phyloP scores from a whole-genome alignment of 2,888 invertebrate genomes.

The Oscheius sp. region DNA sequence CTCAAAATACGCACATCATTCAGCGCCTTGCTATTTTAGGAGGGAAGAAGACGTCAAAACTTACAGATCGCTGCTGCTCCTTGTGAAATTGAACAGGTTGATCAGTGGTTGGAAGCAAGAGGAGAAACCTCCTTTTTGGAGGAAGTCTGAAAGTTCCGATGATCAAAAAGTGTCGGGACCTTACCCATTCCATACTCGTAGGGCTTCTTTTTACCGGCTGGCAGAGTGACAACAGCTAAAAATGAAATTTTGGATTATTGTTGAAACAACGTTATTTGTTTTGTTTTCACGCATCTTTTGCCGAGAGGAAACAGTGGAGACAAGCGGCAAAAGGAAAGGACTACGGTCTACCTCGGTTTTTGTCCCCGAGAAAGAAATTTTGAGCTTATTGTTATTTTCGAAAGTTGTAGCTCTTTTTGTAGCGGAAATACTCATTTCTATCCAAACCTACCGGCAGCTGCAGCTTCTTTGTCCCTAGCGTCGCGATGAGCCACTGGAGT shows the following conservation, averaged over 20 bases:
- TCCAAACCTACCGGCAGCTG: neutral
- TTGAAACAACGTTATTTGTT: no score
- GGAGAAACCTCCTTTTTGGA: conserved; percentile 40
- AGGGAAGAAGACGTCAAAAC: conserved; percentile 14
- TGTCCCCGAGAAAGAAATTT: no score
- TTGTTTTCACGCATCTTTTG: no score
- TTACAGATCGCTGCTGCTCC: conserved; percentile 46
- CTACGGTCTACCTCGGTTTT: no score
- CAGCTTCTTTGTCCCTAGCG: conserved; percentile 17
- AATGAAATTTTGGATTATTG: neutral
- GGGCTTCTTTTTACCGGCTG: conserved; percentile 37
- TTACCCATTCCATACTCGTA: conserved; percentile 41
- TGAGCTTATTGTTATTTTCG: no score
- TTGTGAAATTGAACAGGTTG: conserved; percentile 44
- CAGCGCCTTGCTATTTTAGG: conserved; percentile 3
- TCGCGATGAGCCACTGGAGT: conserved; percentile 50
- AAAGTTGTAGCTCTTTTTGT: no score
- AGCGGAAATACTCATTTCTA: no score
- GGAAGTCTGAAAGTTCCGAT: neutral
- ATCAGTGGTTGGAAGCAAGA: conserved; percentile 54
- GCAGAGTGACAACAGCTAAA: conserved; percentile 12
- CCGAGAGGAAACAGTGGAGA: no score
- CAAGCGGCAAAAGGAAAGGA: no score
- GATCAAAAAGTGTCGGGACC: neutral
- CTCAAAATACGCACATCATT: neutral